Evolutionary conservation across 2,797 vertebrate species (phyloP).

Genomic region (Pterois miles): DNA sequence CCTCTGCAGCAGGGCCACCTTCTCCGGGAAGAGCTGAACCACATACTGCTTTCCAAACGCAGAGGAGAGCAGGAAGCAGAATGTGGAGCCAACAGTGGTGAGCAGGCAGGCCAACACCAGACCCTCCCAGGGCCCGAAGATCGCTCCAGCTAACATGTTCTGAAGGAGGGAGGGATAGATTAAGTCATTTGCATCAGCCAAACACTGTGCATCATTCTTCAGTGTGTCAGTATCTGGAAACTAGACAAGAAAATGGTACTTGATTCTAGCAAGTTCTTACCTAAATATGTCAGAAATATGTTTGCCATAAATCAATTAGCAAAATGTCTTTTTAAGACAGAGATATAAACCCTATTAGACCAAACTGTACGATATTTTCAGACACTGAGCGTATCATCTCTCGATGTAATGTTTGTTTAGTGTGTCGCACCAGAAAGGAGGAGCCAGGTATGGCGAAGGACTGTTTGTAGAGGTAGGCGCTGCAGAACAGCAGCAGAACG

Average conservation of each 20-base stretch:
- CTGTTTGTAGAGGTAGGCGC: conserved; percentile 97
- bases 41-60: conserved; percentile 90
- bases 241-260: not conserved
- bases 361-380: too few relatives aligned
- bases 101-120: conserved; percentile 89
- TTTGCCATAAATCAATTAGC: too few relatives aligned
- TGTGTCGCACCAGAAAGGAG: conserved; percentile 89
- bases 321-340: too few relatives aligned
- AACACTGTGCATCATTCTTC: not conserved
- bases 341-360: too few relatives aligned
- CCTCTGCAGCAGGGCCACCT: conserved; percentile 88
- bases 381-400: too few relatives aligned
- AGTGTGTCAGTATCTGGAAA: too few relatives aligned
- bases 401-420: too few relatives aligned
- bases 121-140: conserved; percentile 95
- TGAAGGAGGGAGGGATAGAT: conserved; percentile 44
- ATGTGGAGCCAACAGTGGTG: conserved; percentile 89
- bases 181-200: not conserved
- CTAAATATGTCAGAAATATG: too few relatives aligned
- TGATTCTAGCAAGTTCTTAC: not conserved
- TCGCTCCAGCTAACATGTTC: conserved; percentile 92
- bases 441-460: conserved; percentile 96
- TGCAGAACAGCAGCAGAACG: conserved; percentile 92
- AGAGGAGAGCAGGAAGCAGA: conserved; percentile 91
- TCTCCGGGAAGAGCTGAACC: conserved; percentile 87